Evolutionary conservation across 2,797 vertebrate species (phyloP).

Genomic region (Pangasius krempfi): DNA sequence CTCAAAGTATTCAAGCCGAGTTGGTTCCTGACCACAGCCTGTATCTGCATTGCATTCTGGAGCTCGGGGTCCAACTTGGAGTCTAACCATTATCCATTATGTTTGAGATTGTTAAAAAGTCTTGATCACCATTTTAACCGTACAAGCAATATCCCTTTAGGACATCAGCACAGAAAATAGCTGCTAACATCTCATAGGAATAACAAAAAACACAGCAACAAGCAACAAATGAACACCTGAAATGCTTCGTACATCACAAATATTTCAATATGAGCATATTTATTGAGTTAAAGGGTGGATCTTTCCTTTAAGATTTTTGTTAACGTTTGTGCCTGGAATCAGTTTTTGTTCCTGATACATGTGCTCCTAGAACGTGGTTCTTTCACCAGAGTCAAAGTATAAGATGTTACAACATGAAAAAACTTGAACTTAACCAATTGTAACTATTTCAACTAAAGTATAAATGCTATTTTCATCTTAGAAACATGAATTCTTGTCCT

Average conservation of each 20-base stretch:
- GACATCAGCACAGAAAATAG: not conserved
- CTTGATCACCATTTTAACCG: too few relatives aligned
- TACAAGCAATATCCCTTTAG: not conserved
- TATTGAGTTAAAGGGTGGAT: not conserved
- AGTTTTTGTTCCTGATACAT: not conserved
- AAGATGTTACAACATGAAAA: not conserved
- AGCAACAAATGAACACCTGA: not conserved
- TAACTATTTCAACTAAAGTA: conserved; percentile 10
- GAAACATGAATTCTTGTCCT: not conserved
- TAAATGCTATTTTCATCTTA: not conserved
- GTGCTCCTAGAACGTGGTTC: not conserved
- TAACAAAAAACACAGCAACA: not conserved
- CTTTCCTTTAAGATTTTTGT: not conserved
- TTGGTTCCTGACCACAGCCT: not conserved
- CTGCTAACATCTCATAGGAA: not conserved
- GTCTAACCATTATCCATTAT: too few relatives aligned
- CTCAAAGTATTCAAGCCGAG: not conserved
- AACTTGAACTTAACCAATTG: not conserved
- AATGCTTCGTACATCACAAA: not conserved
- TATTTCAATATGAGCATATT: not conserved
- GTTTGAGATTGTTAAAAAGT: not conserved
- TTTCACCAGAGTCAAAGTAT: not conserved
- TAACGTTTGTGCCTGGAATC: too few relatives aligned
- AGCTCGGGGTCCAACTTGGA: not conserved
- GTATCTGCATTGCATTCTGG: too few relatives aligned